Base-by-base conservation (phyloP, 1,140 invertebrate species). In the Dermatophagoides farinae region DNA sequence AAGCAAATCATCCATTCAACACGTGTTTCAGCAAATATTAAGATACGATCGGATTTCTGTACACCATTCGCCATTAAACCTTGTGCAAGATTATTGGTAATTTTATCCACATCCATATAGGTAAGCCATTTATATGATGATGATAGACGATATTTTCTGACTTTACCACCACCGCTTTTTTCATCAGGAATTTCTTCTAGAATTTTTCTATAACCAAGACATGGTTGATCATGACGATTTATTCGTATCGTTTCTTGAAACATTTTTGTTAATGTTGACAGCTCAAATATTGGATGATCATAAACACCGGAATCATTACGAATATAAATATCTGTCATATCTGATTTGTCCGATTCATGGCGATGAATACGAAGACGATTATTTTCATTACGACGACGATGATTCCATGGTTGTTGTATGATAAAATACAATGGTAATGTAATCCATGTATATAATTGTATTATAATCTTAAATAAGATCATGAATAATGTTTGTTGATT, bases 381-480 rank as follows among this genome's bases (percentile, higher is more conserved):
- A 4, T 31, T 6, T 4, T 44, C 38, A 12, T 14, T 38, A 38
- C 60, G 14, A 53, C 64, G 64, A 39, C 66, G 61, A 61, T 65
- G 68, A 46, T 82, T 81, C 85, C 88, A 92, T 57, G 90, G 90
- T 65, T 82, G 77, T 70, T 92, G 87, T 54, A 89, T 72, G 38
- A 91, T 73, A 65, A 88, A 78, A 73, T 92, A 92, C 0, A 91
- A 76, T 43, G 89, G 87, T 71, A 88, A 86, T 51, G 87, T 89
- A 65, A 93, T 73, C 64, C 91, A 76, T 72, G 92, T 88, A 74
- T 85, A 92, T 57, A 90, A 31, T 54, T 69, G 68, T 22, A 76
- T 69, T 16, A 75, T 31, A 8, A 31, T 31, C 8, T 31, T 31
- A 4, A 31, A 2, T 31, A 31, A 31, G 31, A 31, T 31, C 2